Conservation (phyloP, 37 sponge, comb jelly and placozoan genomes). For the Halichondria panicea region DNA sequence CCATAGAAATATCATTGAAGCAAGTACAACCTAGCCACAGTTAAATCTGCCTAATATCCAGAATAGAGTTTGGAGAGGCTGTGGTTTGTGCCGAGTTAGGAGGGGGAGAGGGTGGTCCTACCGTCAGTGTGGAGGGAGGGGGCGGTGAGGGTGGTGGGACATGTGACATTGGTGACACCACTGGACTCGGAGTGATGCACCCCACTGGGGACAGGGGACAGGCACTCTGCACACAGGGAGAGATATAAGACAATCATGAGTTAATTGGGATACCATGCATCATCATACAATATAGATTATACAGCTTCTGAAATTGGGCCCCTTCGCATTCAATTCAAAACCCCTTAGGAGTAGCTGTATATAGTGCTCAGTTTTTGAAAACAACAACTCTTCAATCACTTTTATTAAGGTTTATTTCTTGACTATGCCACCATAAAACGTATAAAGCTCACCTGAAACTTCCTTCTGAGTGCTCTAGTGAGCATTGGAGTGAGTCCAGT, state of each 20-base stretch:
- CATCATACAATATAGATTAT: too few species aligned
- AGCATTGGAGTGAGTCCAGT: slow-evolving; percentile 69
- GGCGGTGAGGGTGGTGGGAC: slow-evolving; percentile 23
- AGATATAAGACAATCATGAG: too few species aligned
- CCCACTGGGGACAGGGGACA: slow-evolving; percentile 56
- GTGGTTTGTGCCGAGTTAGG: slow-evolving; percentile 39
- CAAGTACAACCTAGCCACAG: too few species aligned
- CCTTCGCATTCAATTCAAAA: too few species aligned
- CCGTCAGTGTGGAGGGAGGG: slow-evolving; percentile 13
- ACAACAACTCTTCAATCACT: too few species aligned
- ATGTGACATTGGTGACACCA: slow-evolving; percentile 2
- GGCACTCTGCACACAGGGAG: slow-evolving; percentile 45
- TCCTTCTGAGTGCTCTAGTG: slow-evolving; percentile 59
- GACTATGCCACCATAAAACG: not conserved
- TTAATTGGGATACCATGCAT: too few species aligned
- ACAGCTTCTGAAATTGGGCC: too few species aligned
- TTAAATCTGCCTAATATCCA: slow-evolving; percentile 41
- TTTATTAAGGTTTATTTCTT: too few species aligned
- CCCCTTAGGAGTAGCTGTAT: too few species aligned
- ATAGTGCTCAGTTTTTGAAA: too few species aligned
- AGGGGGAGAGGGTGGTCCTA: slow-evolving; percentile 23
- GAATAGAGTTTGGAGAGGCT: slow-evolving; percentile 21
- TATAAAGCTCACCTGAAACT: slow-evolving; percentile 49
- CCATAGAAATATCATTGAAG: too few species aligned
- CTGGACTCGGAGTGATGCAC: slow-evolving; percentile 5